Evolutionary conservation across 2,113 vertebrate species (phyloP), one percentile per base, ranked within the genome.

Genomic region (Centropus bengalensis): DNA sequence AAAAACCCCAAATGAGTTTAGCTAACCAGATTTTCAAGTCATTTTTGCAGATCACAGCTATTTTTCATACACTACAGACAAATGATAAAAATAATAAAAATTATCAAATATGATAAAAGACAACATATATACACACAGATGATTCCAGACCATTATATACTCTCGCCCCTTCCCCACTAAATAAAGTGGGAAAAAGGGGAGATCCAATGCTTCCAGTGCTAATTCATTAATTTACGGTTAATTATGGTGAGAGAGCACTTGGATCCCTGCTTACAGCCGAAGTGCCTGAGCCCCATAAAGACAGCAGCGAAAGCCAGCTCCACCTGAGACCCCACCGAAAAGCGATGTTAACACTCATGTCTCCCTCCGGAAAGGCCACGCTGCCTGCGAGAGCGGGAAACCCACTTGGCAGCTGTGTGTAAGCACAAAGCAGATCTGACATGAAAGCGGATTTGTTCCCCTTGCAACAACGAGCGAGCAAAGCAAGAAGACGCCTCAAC

Each of bases 341-440:
- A 17, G 7, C 1, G 42, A 24, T 16, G 8, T 18, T 60, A 47
- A 28, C 8, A 13, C 18, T 14, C 20, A 4, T 4, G 20, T 8
- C 33, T 49, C 24, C 56, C 3, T 4, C 5, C 13, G 16, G 5
- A 3, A 28, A 58, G 10, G 44, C 44, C 63, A n/a, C 38, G 9
- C 0, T 7, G 9, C 19, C 44, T 27, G 21, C 55, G 33, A 8
- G 33, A 47, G 42, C 55, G 13, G 10, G 9, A 69, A 77, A 70
- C 23, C 1, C 4, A 14, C 0, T 16, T 2, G 3, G 12, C 24
- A n/a, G 33, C 7, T 9, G 16, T 30, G 67, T 44, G 40, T 3
- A 30, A 38, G 17, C n/a, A 24, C 21, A 14, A 33, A 44, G 45
- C 42, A 12, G 20, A 24, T 18, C 38, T 7, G 75, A 24, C 32